Conservation (phyloP, 2,113 vertebrate species). For the Dromiciops gliroides region DNA sequence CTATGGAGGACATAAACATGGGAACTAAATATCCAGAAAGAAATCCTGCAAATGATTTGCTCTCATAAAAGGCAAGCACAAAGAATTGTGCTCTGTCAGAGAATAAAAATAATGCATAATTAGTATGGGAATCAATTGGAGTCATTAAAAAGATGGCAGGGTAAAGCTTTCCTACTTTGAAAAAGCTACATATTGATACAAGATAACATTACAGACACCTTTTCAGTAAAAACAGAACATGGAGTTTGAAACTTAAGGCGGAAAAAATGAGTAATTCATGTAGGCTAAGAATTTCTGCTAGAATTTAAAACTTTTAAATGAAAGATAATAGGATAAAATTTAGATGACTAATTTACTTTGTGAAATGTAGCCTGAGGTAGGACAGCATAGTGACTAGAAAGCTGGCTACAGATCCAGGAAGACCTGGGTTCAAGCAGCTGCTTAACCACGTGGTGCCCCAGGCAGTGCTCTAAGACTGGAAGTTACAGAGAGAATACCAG, state of each 20-base stretch:
- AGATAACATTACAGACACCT: constrained; percentile 54
- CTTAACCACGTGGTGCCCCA: neutral
- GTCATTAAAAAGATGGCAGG: constrained; percentile 66
- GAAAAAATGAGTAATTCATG: constrained; percentile 24
- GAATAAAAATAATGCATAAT: constrained; percentile 70
- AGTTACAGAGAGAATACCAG: neutral
- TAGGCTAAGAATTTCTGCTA: constrained; percentile 17
- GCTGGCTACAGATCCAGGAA: no score
- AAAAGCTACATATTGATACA: constrained; percentile 67
- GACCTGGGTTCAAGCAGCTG: neutral
- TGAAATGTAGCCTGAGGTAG: constrained; percentile 16
- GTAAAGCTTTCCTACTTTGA: constrained; percentile 64
- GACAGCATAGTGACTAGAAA: neutral
- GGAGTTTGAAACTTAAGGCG: constrained; percentile 44
- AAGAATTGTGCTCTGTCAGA: constrained; percentile 38
- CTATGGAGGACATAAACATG: neutral
- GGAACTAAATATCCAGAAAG: constrained; percentile 21
- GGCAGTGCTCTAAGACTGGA: neutral
- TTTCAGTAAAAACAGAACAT: constrained; percentile 44
- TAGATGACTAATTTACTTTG: constrained; percentile 42
- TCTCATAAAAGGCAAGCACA: constrained; percentile 55
- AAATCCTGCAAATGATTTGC: constrained; percentile 46
- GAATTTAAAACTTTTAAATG: constrained; percentile 3
- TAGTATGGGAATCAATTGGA: constrained; percentile 65
- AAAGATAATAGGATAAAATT: constrained; percentile 20